Conservation (phyloP, 2,113 vertebrate species). For the Lipotes vexillifer region DNA sequence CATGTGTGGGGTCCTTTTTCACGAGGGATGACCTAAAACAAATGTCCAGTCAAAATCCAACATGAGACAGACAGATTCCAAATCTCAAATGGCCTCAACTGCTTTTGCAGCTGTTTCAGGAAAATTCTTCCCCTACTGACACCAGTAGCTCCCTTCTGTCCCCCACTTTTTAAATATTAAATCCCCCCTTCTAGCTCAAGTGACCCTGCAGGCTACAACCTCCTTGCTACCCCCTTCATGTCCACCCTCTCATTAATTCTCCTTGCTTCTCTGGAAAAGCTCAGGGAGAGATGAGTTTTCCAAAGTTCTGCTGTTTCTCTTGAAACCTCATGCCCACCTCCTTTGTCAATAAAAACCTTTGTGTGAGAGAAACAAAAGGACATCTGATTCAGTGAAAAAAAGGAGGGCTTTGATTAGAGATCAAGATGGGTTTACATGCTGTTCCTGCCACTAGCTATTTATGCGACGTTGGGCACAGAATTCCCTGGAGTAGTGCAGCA, state of each 20-base stretch:
- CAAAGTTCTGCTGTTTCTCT: not conserved
- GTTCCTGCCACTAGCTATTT: not conserved
- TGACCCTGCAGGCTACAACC: not conserved
- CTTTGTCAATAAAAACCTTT: not conserved
- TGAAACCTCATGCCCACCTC: not conserved
- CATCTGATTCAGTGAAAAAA: not conserved
- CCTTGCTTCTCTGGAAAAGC: not conserved
- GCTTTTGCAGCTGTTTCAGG: slow-evolving; percentile 38
- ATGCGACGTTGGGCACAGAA: not conserved
- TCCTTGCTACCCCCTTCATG: fast-evolving
- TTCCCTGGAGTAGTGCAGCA: not conserved
- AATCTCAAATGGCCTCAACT: not conserved
- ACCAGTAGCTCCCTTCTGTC: not conserved
- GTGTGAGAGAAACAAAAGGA: not conserved
- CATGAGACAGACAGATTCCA: slow-evolving; percentile 18
- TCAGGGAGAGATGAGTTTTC: not conserved
- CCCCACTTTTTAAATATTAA: not conserved
- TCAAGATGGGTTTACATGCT: not conserved
- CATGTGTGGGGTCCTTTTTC: slow-evolving; percentile 5
- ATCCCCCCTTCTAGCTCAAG: not conserved
- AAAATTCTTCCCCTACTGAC: not conserved
- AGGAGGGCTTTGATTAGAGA: not conserved
- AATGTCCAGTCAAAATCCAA: not conserved
- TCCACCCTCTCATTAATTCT: not conserved
- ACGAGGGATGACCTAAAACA: slow-evolving; percentile 25